Evolutionary conservation across 2,888 invertebrate genomes (phyloP).

Genomic region (Cryptocephalus primarius): DNA sequence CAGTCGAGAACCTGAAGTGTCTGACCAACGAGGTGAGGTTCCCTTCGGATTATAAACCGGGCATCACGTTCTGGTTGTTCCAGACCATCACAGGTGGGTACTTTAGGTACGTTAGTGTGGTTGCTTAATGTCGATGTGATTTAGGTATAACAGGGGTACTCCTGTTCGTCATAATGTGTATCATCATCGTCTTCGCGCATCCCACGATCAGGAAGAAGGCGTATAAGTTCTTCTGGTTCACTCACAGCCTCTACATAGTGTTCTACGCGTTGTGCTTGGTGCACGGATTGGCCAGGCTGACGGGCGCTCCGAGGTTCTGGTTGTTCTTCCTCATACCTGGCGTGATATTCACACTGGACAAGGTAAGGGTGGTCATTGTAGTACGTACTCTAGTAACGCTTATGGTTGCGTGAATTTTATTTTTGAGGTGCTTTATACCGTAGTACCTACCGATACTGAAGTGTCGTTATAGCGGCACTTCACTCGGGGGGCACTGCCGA

Average conservation of each 20-base stretch:
- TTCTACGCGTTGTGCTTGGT: constrained; percentile 78
- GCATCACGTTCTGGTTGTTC: constrained; percentile 92
- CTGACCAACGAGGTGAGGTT: constrained; percentile 90
- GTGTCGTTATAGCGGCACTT: too few relatives aligned
- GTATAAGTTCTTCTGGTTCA: constrained; percentile 91
- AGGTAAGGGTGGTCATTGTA: constrained; percentile 45
- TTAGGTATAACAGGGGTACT: constrained; percentile 77
- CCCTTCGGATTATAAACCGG: constrained; percentile 86
- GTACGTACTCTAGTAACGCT: too few relatives aligned
- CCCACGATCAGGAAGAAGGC: constrained; percentile 85
- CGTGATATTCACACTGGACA: constrained; percentile 79
- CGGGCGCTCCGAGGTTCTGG: constrained; percentile 89
- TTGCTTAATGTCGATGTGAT: constrained; percentile 12
- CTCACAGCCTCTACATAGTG: constrained; percentile 80
- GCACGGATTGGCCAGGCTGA: constrained; percentile 83
- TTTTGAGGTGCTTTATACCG: too few relatives aligned
- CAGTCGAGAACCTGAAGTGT: constrained; percentile 82
- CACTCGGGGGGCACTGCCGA: too few relatives aligned
- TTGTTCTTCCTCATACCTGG: constrained; percentile 89
- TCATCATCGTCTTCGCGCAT: constrained; percentile 95
- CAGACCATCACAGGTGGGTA: constrained; percentile 78
- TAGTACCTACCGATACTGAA: too few relatives aligned
- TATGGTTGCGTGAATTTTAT: too few relatives aligned
- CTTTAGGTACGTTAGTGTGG: not conserved
- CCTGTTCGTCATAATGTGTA: constrained; percentile 82